Evolutionary conservation across 2,113 vertebrate genomes (phyloP), one percentile per base, ranked within the genome.

Genomic region (Oncorhynchus tshawytscha): DNA sequence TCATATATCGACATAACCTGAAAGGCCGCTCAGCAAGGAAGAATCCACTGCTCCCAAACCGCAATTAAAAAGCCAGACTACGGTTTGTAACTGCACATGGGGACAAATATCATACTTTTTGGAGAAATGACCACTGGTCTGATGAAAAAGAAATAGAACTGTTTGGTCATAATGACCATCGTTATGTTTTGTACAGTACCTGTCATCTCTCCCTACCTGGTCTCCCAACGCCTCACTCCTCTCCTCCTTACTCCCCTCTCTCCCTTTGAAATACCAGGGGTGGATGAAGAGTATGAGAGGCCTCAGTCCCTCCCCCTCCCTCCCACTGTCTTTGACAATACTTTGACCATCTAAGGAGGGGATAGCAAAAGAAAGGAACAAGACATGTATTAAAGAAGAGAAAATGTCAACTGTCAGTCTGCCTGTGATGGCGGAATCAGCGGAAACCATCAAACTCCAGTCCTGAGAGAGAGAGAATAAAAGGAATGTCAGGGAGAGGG

Each of bases 341-440:
- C 87, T 80, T 84, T 86, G 82, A 84, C 87, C 85, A 81, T 89
- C 88, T 84, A 83, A 85, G 83, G 80, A 76, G 80, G 85, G 76
- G 12, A 24, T 20, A 68, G 60, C 11, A 9, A 11, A 89, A 89
- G 80, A 92, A 91, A 91, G 80, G 82, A 87, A 78, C 67, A 87
- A 88, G 87, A 90, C 80, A 73, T 85, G 78, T 90, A 90, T 92
- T 86, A 91, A 91, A 92, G 82, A 89, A 90, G 84, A 79, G 89
- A 92, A 91, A 94, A 93, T 93, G 93, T 94, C 92, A 94, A 92
- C 93, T 94, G 93, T 94, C 93, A 94, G 86, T 94, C 92, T 91
- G 76, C 67, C 73, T 81, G 73, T 81, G 85, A 88, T 68, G 85
- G 70, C 57, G 79, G 81, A 94, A 93, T 93, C 90, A 88, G 91